Percentiles rank a stretch among this genome's conserved stretches.
phyloP scores from a whole-genome alignment of 2,797 vertebrate species.

The Pseudochaenichthys georgianus region DNA sequence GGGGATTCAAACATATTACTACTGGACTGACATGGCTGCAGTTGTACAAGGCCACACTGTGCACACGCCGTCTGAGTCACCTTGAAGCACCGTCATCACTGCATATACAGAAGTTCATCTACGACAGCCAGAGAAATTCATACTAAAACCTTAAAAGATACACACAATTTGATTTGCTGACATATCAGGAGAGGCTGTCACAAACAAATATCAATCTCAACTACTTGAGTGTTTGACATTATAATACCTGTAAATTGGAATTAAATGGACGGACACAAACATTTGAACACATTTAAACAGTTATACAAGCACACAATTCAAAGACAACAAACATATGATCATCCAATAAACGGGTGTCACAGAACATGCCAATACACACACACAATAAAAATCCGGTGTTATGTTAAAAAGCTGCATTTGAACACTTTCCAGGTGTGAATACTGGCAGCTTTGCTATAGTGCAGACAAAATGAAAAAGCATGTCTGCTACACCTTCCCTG shows the following conservation, averaged over 20 bases:
- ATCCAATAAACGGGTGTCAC: not conserved
- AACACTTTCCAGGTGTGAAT: constrained; percentile 35
- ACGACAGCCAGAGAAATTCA: not conserved
- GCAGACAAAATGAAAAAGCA: constrained; percentile 15
- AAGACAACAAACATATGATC: not conserved
- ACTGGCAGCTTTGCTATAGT: constrained; percentile 37
- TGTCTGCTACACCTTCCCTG: constrained; percentile 46
- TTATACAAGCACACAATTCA: not conserved
- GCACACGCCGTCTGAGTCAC: constrained; percentile 59
- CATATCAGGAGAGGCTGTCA: not conserved
- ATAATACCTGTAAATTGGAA: not conserved
- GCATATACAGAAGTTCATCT: constrained; percentile 22
- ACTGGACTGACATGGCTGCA: constrained; percentile 37
- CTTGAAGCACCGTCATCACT: constrained; percentile 40
- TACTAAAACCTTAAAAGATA: not conserved
- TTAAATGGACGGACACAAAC: not conserved
- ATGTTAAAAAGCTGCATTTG: not conserved
- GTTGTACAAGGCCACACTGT: constrained; percentile 51
- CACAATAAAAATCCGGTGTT: constrained; percentile 6
- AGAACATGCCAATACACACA: not conserved
- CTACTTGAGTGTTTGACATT: not conserved
- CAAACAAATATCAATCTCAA: not conserved
- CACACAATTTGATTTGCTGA: not conserved
- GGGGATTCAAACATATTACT: constrained; percentile 60
- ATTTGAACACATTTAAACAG: not conserved